These are phyloP conservation scores for Amblyjoppa proteus DNA, from an alignment of 2,888 invertebrate genomes.

Conservation along the genomic window DNA sequence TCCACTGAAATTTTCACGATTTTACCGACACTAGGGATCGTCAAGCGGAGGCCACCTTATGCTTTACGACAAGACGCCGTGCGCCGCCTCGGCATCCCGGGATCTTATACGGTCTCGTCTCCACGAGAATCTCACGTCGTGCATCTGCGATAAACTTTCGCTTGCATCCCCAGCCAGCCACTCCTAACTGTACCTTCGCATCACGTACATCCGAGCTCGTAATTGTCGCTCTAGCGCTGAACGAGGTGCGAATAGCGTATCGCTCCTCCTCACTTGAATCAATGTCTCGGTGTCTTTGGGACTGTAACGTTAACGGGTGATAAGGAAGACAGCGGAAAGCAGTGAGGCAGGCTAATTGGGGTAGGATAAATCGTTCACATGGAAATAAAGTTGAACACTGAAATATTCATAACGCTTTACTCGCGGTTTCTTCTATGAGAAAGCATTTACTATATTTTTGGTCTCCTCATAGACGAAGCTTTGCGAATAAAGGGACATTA, in stretches of 20 bases:
- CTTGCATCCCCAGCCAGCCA: constrained; percentile 7
- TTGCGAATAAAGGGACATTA: too few relatives aligned
- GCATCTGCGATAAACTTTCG: constrained; percentile 53
- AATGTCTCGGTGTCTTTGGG: constrained; percentile 14
- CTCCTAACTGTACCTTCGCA: constrained; percentile 7
- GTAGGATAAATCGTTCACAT: neutral
- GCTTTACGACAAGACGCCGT: constrained; percentile 46
- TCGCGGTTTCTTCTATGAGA: too few relatives aligned
- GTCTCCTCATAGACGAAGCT: too few relatives aligned
- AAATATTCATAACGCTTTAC: too few relatives aligned
- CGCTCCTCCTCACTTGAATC: neutral
- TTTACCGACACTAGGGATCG: constrained; percentile 28
- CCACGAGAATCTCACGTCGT: constrained; percentile 40
- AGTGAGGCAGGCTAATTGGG: neutral
- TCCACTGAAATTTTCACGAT: constrained; percentile 53
- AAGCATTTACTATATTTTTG: too few relatives aligned
- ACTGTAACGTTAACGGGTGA: neutral
- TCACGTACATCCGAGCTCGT: constrained; percentile 64
- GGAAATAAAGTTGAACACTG: neutral
- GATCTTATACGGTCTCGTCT: constrained; percentile 49
- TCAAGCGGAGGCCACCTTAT: constrained; percentile 30
- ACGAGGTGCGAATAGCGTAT: constrained; percentile 48
- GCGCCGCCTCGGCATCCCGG: constrained; percentile 29
- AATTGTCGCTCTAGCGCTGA: constrained; percentile 48
- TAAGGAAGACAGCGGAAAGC: neutral